Evolutionary conservation across 2,888 invertebrate species (phyloP), one percentile per base, ranked within the genome.

Genomic region (Conchocele bisecta): DNA sequence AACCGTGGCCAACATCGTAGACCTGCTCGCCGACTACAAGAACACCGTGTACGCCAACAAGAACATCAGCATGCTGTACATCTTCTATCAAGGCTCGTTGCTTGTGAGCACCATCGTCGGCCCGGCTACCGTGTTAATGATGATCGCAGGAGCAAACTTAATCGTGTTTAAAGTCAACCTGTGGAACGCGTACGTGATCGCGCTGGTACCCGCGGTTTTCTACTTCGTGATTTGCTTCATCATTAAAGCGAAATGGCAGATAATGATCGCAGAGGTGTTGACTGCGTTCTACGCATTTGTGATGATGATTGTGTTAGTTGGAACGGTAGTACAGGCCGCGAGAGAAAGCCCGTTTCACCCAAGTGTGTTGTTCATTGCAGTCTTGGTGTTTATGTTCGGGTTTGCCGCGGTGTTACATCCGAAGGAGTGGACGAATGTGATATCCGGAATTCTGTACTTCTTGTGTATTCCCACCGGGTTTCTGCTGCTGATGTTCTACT

Each of bases 291-390:
- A 98, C 91, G 98, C 98, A 22, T 93, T 99, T 92, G 95, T 99
- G 84, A 99, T 99, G 99, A 99, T 99, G 96, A 98, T 99, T 81
- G 99, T 99, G 26, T 96, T 99, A 83, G 98, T 99, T 48, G 99
- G 98, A 94, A 98, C 98, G 0, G 97, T 98, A 0, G 94, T 99
- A 28, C 99, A 98, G 92, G 94, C 98, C 88, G 96, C 98, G 78
- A 98, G 98, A 93, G 98, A 99, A 93, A 98, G 98, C n/a, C 46
- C 86, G 41, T 84, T 85, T 11, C 83, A 83, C 58, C 87, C 88
- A 3, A 87, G 86, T 68, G 87, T 86, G 28, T 64, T 87, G 17
- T 86, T 88, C 64, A 66, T 88, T 56, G 61, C 83, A 7, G 67
- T 88, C 58, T 61, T 89, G 97, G 66, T 98, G 97, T 37, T 98